phyloP scores from a whole-genome alignment of 30 jellyfish, hydroid and myxozoan genomes.

The Hydractinia symbiolongicarpus region DNA sequence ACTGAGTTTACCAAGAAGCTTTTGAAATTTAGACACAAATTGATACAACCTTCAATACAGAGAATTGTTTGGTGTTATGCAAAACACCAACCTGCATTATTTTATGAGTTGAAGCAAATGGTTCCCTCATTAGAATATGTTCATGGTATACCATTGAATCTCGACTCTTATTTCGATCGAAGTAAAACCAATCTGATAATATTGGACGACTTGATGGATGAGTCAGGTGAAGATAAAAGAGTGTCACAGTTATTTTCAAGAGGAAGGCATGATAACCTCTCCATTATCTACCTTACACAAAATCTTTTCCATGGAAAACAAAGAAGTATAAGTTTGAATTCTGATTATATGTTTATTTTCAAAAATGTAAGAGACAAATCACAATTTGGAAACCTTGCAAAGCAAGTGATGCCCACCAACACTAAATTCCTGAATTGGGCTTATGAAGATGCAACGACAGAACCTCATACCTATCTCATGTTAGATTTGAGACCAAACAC shows the following conservation, averaged over 20 bases:
- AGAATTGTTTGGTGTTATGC: too few relatives aligned
- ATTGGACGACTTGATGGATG: constrained; percentile 32
- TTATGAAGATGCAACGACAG: constrained; percentile 21
- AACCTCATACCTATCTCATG: background rate
- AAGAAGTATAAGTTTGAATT: constrained; percentile 12
- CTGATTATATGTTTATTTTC: constrained; percentile 15
- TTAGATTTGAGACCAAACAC: constrained; percentile 4
- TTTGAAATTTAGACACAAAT: background rate
- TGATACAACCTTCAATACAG: background rate
- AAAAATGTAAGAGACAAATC: constrained; percentile 32
- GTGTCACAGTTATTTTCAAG: constrained; percentile 17
- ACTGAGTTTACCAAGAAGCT: constrained; percentile 25
- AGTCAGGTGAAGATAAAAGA: background rate
- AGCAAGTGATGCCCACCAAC: constrained; percentile 9
- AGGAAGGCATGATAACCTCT: constrained; percentile 28
- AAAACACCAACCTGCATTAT: constrained; percentile 18
- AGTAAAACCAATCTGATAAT: background rate
- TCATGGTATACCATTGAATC: constrained; percentile 24
- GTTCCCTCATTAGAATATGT: constrained; percentile 8
- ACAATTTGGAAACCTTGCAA: constrained; percentile 17
- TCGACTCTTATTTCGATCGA: constrained; percentile 12
- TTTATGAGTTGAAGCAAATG: background rate
- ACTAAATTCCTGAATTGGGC: constrained; percentile 1
- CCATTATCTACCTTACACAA: constrained; percentile 9
- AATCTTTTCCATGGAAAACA: constrained; percentile 9